Evolutionary conservation across 2,113 vertebrate genomes (phyloP).

Genomic region (Bujurquina vittata): DNA sequence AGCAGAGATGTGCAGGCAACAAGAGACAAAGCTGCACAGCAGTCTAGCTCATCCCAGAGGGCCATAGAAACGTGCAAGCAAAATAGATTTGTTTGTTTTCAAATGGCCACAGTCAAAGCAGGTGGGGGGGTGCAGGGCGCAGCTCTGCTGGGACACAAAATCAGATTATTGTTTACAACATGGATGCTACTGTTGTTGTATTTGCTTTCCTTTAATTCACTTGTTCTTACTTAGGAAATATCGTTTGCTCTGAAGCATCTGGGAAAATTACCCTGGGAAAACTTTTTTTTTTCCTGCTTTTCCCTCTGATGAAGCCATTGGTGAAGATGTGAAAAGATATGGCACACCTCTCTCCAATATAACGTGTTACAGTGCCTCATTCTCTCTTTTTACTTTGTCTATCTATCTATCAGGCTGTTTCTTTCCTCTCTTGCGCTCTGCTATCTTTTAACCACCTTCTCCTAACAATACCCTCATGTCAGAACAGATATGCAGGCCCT

Average conservation of each 20-base stretch:
- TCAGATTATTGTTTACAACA: slow-evolving; percentile 59
- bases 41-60: slow-evolving; percentile 39
- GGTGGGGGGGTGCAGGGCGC: slow-evolving; percentile 41
- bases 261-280: slow-evolving; percentile 40
- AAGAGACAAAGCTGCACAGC: slow-evolving; percentile 12
- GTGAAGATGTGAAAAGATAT: slow-evolving; percentile 20
- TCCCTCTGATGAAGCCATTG: background rate
- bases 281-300: slow-evolving; percentile 4
- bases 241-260: slow-evolving; percentile 36
- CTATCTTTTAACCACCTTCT: slow-evolving; percentile 43
- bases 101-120: slow-evolving; percentile 44
- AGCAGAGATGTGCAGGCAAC: background rate
- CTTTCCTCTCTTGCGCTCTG: slow-evolving; percentile 13
- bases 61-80: slow-evolving; percentile 12
- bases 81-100: slow-evolving; percentile 67
- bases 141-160: slow-evolving; percentile 36
- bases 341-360: background rate
- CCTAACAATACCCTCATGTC: slow-evolving; percentile 37
- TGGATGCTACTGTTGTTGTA: slow-evolving; percentile 34
- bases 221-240: slow-evolving; percentile 56
- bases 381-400: background rate
- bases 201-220: slow-evolving; percentile 58
- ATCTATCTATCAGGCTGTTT: slow-evolving; percentile 6
- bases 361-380: slow-evolving; percentile 3
- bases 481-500: slow-evolving; percentile 30